A percentile compares a stretch with the other conserved stretches of the same genome.
phyloP scores from a whole-genome alignment of 2,888 invertebrate species.

The Seira sanloemensis region DNA sequence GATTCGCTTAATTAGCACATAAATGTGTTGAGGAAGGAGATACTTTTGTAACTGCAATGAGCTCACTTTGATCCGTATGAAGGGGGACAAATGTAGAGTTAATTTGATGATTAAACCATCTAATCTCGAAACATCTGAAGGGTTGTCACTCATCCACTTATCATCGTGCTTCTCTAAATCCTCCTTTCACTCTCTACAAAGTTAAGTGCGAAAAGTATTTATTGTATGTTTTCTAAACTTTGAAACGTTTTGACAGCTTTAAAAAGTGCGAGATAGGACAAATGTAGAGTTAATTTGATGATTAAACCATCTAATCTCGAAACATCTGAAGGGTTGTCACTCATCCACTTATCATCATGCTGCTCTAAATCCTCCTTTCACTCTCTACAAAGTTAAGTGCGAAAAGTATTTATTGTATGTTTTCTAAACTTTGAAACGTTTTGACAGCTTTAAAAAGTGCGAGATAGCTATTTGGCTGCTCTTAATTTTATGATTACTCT shows the following conservation, averaged over 20 bases:
- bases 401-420: too few species aligned
- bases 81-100: conserved; percentile 33
- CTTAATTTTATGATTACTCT: too few species aligned
- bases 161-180: not conserved
- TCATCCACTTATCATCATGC: not conserved
- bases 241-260: too few species aligned
- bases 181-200: not conserved
- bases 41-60: not conserved
- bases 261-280: not conserved
- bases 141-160: conserved; percentile 21
- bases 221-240: too few species aligned
- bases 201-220: not conserved
- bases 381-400: not conserved
- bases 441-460: not conserved
- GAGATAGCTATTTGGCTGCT: too few species aligned
- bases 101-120: conserved; percentile 35
- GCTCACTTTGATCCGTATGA: conserved; percentile 37
- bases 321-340: conserved; percentile 28
- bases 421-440: too few species aligned
- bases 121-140: conserved; percentile 36
- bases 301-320: conserved; percentile 31
- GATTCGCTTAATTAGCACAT: not conserved
- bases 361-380: not conserved
- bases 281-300: conserved; percentile 42
- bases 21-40: not conserved